Evolutionary conservation across 2,797 vertebrate species (phyloP).

Genomic region (Lagocephalus sceleratus): DNA sequence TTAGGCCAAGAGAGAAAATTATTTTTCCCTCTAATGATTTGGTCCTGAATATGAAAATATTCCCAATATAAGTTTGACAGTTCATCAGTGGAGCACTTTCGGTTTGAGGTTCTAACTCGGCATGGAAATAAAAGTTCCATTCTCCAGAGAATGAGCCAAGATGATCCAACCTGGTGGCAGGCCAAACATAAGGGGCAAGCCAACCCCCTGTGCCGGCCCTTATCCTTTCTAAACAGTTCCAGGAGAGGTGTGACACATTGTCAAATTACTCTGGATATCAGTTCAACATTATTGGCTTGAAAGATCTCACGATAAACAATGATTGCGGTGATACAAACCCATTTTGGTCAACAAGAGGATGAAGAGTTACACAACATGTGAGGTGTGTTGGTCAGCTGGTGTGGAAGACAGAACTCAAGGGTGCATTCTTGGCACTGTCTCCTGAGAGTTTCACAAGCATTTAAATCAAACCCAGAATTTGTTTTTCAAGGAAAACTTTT

Average conservation of each 20-base stretch:
- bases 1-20: constrained; percentile 26
- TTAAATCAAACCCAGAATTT: no score
- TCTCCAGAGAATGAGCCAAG: constrained; percentile 95
- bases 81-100: background rate
- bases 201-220: constrained; percentile 88
- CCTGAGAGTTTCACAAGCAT: no score
- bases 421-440: no score
- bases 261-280: no score
- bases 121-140: constrained; percentile 87
- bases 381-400: no score
- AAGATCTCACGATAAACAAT: no score
- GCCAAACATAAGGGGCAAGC: constrained; percentile 85
- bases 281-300: no score
- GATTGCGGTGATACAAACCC: no score
- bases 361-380: no score
- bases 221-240: constrained; percentile 95
- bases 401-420: no score
- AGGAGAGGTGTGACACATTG: constrained; percentile 83
- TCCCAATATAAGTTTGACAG: constrained; percentile 28
- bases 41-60: constrained; percentile 29
- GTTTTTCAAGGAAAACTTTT: no score
- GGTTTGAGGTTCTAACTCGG: constrained; percentile 57
- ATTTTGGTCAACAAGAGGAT: no score
- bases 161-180: constrained; percentile 97
- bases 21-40: constrained; percentile 3